Percentiles rank a stretch among this genome's conserved stretches.
These are phyloP conservation scores for Brienomyrus longianalis DNA, from an alignment of 2,113 vertebrate genomes.

Conservation along the genomic window DNA sequence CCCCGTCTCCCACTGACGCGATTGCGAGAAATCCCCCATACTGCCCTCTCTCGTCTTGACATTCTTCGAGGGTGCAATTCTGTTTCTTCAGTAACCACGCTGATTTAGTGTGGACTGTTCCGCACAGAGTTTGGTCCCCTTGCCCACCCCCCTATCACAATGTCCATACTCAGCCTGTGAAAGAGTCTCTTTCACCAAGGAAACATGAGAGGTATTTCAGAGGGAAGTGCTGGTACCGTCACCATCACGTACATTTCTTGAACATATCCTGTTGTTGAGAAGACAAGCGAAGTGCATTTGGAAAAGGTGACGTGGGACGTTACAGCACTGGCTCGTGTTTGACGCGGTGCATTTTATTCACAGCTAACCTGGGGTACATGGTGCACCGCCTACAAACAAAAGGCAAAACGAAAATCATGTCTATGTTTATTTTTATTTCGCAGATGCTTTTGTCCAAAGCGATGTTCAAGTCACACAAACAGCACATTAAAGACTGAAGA, in stretches of 20 bases:
- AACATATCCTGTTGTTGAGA: not conserved
- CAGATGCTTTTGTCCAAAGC: not conserved
- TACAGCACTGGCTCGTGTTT: not conserved
- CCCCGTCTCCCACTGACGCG: not conserved
- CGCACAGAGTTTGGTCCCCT: not conserved
- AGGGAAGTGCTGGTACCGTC: not conserved
- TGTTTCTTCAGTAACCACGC: constrained; percentile 11
- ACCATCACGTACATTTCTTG: not conserved
- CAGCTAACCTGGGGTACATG: not conserved
- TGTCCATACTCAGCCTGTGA: constrained; percentile 1
- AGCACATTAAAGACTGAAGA: not conserved
- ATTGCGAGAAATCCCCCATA: constrained; percentile 1
- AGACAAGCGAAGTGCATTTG: not conserved
- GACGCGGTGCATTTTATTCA: not conserved
- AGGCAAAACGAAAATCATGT: not conserved
- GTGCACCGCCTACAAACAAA: not conserved
- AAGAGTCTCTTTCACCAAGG: not conserved
- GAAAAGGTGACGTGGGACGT: not conserved
- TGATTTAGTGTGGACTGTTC: not conserved
- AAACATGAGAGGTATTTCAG: not conserved
- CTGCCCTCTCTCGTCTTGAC: not conserved
- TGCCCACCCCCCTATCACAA: not conserved
- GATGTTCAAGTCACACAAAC: not conserved
- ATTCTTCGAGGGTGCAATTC: not conserved
- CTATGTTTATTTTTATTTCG: not conserved